phyloP scores from a whole-genome alignment of 2,888 invertebrate genomes.

The Lycophotia porphyrea region DNA sequence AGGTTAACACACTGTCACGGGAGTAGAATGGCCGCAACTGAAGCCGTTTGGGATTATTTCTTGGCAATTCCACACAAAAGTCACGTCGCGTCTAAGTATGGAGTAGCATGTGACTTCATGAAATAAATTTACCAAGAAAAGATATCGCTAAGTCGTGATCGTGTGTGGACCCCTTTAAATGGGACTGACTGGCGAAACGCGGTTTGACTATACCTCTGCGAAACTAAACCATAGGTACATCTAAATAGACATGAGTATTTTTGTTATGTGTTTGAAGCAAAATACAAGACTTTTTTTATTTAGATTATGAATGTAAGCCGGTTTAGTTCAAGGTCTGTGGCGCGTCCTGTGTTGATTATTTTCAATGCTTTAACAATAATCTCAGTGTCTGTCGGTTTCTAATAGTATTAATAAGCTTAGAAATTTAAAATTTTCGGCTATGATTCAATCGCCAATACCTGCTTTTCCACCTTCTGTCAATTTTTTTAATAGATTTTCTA shows the following conservation, averaged over 20 bases:
- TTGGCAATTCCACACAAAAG: background rate
- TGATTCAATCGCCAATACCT: background rate
- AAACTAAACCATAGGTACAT: background rate
- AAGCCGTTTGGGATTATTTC: background rate
- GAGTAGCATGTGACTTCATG: background rate
- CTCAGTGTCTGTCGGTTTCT: background rate
- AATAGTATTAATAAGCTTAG: background rate
- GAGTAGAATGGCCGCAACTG: background rate
- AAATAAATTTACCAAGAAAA: background rate
- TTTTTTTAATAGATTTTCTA: no score
- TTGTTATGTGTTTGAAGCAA: background rate
- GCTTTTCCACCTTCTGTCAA: no score
- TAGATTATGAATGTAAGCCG: conserved; percentile 10
- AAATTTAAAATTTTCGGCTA: background rate
- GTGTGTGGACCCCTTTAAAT: background rate
- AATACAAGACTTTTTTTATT: background rate
- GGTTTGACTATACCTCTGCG: background rate
- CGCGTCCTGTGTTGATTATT: conserved; percentile 15
- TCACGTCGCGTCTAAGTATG: background rate
- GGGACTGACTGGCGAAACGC: background rate
- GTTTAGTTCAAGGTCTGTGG: conserved; percentile 11
- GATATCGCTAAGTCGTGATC: background rate
- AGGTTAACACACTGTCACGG: background rate
- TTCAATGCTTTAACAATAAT: conserved; percentile 20
- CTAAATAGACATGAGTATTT: background rate